Evolutionary conservation across 2,113 vertebrate genomes (phyloP).

Genomic region (Ciconia stormi): DNA sequence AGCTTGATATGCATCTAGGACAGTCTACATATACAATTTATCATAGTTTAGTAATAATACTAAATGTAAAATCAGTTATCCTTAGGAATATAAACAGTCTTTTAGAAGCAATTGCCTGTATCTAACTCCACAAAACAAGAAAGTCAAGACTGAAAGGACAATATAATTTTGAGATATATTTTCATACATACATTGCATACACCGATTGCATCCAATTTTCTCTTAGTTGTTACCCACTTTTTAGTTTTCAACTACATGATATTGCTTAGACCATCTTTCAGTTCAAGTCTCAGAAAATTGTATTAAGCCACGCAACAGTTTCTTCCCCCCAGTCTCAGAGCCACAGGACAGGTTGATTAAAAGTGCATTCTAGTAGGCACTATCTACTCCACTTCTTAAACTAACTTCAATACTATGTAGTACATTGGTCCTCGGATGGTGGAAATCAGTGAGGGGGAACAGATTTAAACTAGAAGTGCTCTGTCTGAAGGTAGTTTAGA

Average conservation of each 20-base stretch:
- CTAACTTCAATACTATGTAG: neutral
- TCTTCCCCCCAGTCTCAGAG: neutral
- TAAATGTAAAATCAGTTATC: neutral
- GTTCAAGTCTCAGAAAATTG: neutral
- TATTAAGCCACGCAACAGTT: neutral
- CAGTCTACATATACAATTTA: neutral
- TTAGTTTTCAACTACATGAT: neutral
- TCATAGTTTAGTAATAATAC: neutral
- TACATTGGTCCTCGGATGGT: neutral
- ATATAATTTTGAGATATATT: neutral
- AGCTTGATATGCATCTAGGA: neutral
- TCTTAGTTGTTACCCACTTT: neutral
- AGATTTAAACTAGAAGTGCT: neutral
- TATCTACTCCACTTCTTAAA: neutral
- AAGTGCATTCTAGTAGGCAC: neutral
- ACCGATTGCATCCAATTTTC: neutral
- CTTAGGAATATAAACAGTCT: neutral
- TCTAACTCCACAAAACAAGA: neutral
- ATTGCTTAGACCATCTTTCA: neutral
- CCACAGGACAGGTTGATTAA: neutral
- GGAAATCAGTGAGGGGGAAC: neutral
- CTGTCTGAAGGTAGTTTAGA: neutral
- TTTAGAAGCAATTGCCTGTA: neutral
- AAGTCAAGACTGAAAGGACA: neutral
- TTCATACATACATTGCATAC: neutral